phyloP scores from a whole-genome alignment of 2,113 vertebrate species.

The Symphodus melops region DNA sequence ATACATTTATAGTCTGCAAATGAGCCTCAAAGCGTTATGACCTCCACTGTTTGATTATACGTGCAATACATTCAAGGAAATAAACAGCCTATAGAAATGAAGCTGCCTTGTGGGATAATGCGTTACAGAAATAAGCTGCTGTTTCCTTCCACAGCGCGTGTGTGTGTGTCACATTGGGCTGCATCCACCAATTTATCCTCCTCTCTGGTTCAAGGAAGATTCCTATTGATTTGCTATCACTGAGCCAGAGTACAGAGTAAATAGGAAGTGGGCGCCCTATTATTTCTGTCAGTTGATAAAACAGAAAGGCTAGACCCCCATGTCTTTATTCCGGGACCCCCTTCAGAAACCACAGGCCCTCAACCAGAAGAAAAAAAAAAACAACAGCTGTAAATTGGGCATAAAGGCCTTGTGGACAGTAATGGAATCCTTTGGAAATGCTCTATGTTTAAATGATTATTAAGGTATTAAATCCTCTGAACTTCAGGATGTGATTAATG shows the following conservation, averaged over 20 bases:
- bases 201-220: conserved; percentile 66
- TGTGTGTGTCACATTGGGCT: conserved; percentile 58
- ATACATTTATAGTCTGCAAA: conserved; percentile 29
- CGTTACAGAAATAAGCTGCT: conserved; percentile 54
- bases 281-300: conserved; percentile 71
- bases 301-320: conserved; percentile 49
- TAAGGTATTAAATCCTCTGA: conserved; percentile 53
- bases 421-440: conserved; percentile 42
- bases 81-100: conserved; percentile 36
- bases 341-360: conserved; percentile 19
- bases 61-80: conserved; percentile 50
- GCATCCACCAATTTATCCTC: conserved; percentile 64
- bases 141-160: conserved; percentile 56
- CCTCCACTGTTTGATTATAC: conserved; percentile 54
- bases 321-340: conserved; percentile 58
- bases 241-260: conserved; percentile 69
- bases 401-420: conserved; percentile 31
- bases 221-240: conserved; percentile 80
- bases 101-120: conserved; percentile 43
- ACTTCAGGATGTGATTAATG: conserved; percentile 61
- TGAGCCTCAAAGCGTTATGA: conserved; percentile 38
- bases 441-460: conserved; percentile 58
- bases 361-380: conserved; percentile 16
- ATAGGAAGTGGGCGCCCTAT: conserved; percentile 73
- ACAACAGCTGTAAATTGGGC: conserved; percentile 35